These are phyloP conservation scores for Nibea albiflora DNA, from an alignment of 2,113 vertebrate species.

Conservation along the genomic window DNA sequence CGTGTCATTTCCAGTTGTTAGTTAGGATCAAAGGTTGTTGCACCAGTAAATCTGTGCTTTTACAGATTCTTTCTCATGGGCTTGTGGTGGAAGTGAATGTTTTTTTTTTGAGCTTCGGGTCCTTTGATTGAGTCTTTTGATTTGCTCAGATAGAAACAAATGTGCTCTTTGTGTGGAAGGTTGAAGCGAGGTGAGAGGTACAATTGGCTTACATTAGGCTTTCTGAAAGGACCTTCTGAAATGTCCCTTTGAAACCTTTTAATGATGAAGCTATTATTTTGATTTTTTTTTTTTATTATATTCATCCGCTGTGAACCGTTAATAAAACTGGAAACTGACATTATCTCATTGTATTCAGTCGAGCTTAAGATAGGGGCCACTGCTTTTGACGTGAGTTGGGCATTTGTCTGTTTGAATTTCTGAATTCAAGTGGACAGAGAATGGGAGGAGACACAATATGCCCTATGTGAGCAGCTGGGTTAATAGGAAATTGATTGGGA, in stretches of 20 bases:
- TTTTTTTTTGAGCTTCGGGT: not conserved
- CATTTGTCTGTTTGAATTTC: constrained; percentile 30
- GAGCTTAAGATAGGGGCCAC: constrained; percentile 18
- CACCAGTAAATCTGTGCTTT: constrained; percentile 6
- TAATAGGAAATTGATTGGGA: constrained; percentile 48
- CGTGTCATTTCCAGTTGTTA: constrained; percentile 8
- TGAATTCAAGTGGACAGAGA: constrained; percentile 6
- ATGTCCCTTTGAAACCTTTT: constrained; percentile 33
- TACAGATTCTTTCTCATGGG: constrained; percentile 7
- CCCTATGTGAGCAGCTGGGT: constrained; percentile 21
- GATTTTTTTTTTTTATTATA: constrained; percentile 33
- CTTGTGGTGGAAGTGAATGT: not conserved
- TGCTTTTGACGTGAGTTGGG: constrained; percentile 32
- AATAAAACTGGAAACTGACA: constrained; percentile 23
- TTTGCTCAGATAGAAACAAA: not conserved
- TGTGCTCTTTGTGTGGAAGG: constrained; percentile 28
- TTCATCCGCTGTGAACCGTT: constrained; percentile 13
- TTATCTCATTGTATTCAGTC: constrained; percentile 47
- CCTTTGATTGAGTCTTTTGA: not conserved
- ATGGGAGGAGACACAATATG: not conserved
- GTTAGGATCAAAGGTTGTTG: constrained; percentile 39
- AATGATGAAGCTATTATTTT: constrained; percentile 32
- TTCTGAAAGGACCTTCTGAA: constrained; percentile 17
- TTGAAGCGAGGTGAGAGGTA: not conserved
- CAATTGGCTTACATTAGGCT: not conserved